A percentile compares a stretch with the other conserved stretches of the same genome.
These are phyloP conservation scores for Drosophila testacea DNA, from an alignment of 2,888 invertebrate species.

Conservation along the genomic window DNA sequence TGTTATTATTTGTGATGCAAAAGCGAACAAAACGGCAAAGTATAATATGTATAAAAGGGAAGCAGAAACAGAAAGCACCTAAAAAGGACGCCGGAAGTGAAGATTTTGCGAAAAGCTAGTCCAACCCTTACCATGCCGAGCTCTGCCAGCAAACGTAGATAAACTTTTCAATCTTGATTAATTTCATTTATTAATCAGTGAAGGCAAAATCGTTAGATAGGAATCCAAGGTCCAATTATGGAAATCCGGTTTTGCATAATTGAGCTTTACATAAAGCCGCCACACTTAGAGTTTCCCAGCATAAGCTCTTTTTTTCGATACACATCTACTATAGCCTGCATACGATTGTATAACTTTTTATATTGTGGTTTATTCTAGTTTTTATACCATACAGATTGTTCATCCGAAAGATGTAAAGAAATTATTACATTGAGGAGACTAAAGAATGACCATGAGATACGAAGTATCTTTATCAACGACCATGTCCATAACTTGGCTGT, in stretches of 20 bases:
- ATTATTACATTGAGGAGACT: conserved; percentile 41
- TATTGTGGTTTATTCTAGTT: not conserved
- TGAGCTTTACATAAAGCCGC: not conserved
- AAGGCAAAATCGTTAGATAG: not conserved
- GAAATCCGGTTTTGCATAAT: conserved; percentile 5
- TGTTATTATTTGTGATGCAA: conserved; percentile 62
- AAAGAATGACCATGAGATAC: conserved; percentile 34
- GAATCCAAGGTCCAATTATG: conserved; percentile 19
- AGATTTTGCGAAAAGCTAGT: conserved; percentile 18
- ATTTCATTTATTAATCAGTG: conserved; percentile 11
- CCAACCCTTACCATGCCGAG: conserved; percentile 7
- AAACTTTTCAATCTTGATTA: conserved; percentile 22
- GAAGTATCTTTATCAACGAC: conserved; percentile 13
- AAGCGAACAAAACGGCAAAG: conserved; percentile 33
- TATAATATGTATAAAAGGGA: conserved; percentile 35
- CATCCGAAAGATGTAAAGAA: not conserved
- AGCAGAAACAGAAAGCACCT: conserved; percentile 5
- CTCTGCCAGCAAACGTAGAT: conserved; percentile 3
- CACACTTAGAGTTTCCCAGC: not conserved
- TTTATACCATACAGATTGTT: not conserved
- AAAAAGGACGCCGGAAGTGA: conserved; percentile 31
- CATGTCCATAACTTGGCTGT: conserved; percentile 46
- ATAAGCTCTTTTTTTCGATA: not conserved
- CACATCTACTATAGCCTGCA: no score
- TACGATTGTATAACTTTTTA: not conserved